Conservation (phyloP, 2,888 invertebrate genomes). For the Troilus luridus region DNA sequence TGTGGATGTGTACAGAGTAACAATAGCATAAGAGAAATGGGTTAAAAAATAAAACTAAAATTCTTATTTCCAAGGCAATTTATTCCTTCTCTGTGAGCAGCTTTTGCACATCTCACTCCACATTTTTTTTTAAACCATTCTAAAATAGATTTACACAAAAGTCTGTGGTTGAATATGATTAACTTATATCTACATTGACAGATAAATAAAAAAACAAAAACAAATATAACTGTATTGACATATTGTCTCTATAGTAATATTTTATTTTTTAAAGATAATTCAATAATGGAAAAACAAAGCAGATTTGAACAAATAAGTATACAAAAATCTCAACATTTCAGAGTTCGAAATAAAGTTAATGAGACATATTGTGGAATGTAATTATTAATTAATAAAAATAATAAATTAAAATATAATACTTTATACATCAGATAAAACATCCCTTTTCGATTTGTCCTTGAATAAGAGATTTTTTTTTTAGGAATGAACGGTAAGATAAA, state of each 20-base stretch:
- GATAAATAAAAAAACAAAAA: neutral
- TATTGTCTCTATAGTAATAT: neutral
- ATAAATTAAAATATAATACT: neutral
- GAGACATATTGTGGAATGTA: neutral
- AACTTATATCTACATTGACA: neutral
- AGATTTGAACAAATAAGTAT: neutral
- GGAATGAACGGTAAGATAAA: conserved; percentile 17
- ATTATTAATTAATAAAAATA: neutral
- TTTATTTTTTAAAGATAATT: neutral
- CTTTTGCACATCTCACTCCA: conserved; percentile 25
- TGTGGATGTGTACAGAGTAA: neutral
- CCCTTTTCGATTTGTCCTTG: conserved; percentile 16
- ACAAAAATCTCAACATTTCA: neutral
- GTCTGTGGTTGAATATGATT: neutral
- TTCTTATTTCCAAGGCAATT: conserved; percentile 50
- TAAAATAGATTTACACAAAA: conserved; percentile 14
- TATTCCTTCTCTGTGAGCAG: conserved; percentile 51
- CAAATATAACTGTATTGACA: neutral
- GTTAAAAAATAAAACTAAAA: conserved; percentile 7
- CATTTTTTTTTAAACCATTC: neutral
- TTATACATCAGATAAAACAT: neutral
- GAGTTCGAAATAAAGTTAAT: neutral
- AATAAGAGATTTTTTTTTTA: conserved; percentile 27
- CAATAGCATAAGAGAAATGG: neutral
- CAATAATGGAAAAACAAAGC: neutral